Conservation (phyloP, 1,140 invertebrate species). For the Nixonia krombeini region DNA sequence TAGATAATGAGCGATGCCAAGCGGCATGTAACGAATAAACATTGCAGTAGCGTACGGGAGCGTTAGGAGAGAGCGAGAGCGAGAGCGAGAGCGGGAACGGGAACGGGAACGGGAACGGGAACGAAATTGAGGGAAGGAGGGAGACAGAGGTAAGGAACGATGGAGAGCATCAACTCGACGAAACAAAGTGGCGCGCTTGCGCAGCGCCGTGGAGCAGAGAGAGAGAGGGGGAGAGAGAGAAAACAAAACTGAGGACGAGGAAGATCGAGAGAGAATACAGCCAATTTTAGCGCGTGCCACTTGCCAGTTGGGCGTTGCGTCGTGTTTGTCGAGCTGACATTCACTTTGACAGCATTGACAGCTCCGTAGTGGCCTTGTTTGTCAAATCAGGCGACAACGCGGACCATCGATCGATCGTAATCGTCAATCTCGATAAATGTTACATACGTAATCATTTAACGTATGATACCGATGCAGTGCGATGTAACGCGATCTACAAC, state of each 20-base stretch:
- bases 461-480: too few relatives aligned
- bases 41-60: conserved; percentile 18
- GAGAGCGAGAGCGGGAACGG: background rate
- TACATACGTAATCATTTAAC: too few relatives aligned
- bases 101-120: conserved; percentile 10
- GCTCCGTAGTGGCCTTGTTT: conserved; percentile 27
- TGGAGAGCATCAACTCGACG: too few relatives aligned
- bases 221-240: conserved; percentile 1
- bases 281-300: conserved; percentile 44
- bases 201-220: too few relatives aligned
- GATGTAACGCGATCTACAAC: too few relatives aligned
- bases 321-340: conserved; percentile 32
- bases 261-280: conserved; percentile 6
- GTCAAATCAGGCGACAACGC: too few relatives aligned
- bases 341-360: conserved; percentile 30
- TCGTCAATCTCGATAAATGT: too few relatives aligned
- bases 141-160: conserved; percentile 7
- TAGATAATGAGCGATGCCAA: conserved; percentile 42
- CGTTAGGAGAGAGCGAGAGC: conserved; percentile 9
- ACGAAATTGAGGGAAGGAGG: background rate
- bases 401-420: too few relatives aligned
- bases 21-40: conserved; percentile 46
- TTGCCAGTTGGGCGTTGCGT: conserved; percentile 22
- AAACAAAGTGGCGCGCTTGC: too few relatives aligned
- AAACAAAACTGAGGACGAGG: conserved; percentile 7